Evolutionary conservation across 1,140 invertebrate species (phyloP).

Genomic region (Tetramorium simillimum): DNA sequence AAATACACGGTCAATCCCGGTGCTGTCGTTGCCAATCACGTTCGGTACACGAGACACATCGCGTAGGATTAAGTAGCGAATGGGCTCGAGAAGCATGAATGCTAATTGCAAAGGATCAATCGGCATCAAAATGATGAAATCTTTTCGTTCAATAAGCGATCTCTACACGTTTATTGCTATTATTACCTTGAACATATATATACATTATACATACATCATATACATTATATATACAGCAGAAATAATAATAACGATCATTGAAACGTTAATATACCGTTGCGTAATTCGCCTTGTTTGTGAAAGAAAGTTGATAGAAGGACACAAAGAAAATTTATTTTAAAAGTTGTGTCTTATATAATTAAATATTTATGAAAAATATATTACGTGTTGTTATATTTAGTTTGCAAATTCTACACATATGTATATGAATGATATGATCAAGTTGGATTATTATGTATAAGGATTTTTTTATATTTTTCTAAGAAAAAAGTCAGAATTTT

Average conservation of each 20-base stretch:
- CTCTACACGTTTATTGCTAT: background rate
- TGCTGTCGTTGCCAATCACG: conserved; percentile 43
- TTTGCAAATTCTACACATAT: background rate
- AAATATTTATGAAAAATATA: background rate
- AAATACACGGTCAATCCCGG: conserved; percentile 23
- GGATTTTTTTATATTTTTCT: background rate
- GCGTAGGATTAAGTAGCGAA: conserved; percentile 23
- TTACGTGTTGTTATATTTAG: background rate
- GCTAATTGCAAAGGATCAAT: conserved; percentile 13
- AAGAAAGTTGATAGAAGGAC: background rate
- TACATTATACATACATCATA: too few relatives aligned
- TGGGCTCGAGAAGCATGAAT: background rate
- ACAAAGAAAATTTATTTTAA: background rate
- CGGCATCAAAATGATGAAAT: background rate
- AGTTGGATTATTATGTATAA: background rate
- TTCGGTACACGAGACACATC: conserved; percentile 13
- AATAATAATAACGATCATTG: background rate
- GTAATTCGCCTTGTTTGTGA: background rate
- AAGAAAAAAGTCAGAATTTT: background rate
- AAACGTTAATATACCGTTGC: background rate
- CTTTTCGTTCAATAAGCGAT: background rate
- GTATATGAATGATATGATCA: background rate
- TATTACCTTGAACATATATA: background rate
- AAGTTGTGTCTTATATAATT: background rate
- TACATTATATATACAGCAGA: background rate